Evolutionary conservation across 2,113 vertebrate genomes (phyloP), one percentile per base, ranked within the genome.

Genomic region (Dolichotis patagonum): DNA sequence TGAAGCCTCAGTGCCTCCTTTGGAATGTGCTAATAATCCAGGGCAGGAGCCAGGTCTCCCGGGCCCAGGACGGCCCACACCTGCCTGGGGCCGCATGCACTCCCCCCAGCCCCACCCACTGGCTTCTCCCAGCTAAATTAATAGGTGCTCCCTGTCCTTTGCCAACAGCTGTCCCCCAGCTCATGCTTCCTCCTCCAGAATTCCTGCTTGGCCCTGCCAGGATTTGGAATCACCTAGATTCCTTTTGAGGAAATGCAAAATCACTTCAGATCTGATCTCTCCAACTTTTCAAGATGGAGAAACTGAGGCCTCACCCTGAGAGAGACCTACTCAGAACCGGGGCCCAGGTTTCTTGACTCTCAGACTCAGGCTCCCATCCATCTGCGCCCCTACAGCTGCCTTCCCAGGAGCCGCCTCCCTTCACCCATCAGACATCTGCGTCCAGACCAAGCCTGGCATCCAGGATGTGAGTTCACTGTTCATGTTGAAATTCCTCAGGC

Each of bases 401-500:
- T 77, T 77, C 77, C 94, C 56, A 3, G 19, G 62, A 71, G 49
- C 43, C 10, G 1, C 58, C 19, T 92, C 75, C 90, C 63, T 52
- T 65, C 41, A 26, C 71, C 65, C 30, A 22, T 22, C 81, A 78
- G 85, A 60, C 20, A 16, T 82, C 81, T 90, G 77, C 75, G 89
- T 97, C 96, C 91, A 1, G 49, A 91, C 73, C 62, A 62, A 85
- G 93, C 94, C 86, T 94, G 90, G 46, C 0, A 92, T 96, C 80
- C 20, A 63, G 92, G 71, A 41, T 83, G 58, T 88, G 97, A 93
- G 46, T 93, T 93, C 58, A 71, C 96, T 98, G 98, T 97, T 97
- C 89, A 95, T 75, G 96, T 90, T 96, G 86, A 58, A 98, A 97
- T 95, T 96, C 78, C 94, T 62, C 86, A 92, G 96, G 93, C 92